phyloP scores from a whole-genome alignment of 2,888 invertebrate species.

The Lacanobia oleracea region DNA sequence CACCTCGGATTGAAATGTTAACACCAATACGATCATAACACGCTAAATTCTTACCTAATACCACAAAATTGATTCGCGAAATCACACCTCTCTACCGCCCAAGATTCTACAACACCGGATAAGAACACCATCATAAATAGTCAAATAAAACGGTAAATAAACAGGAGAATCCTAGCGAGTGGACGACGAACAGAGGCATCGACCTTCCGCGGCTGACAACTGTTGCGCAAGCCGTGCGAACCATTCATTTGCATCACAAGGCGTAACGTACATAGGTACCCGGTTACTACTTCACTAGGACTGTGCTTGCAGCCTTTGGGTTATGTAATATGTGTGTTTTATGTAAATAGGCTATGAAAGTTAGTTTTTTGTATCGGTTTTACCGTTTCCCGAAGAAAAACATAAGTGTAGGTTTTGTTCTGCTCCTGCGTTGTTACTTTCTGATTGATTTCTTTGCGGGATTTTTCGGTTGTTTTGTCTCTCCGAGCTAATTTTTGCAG shows the following conservation, averaged over 20 bases:
- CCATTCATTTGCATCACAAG: conserved; percentile 70
- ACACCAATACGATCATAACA: neutral
- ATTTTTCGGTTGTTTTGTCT: neutral
- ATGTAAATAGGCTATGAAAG: conserved; percentile 32
- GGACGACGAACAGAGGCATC: conserved; percentile 65
- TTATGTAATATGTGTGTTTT: conserved; percentile 49
- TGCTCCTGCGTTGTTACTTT: neutral
- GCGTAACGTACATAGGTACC: conserved; percentile 61
- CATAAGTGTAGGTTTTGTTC: neutral
- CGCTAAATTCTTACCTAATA: conserved; percentile 13
- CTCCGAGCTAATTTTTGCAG: neutral
- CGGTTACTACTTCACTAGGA: conserved; percentile 43
- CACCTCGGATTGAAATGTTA: no score
- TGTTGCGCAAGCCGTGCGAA: conserved; percentile 68
- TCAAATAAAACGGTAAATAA: conserved; percentile 50
- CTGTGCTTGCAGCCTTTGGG: conserved; percentile 30
- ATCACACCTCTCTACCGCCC: conserved; percentile 8
- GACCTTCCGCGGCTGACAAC: conserved; percentile 64
- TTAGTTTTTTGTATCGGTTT: conserved; percentile 25
- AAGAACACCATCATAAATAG: conserved; percentile 11
- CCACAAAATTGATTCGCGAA: neutral
- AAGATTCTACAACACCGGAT: conserved; percentile 12
- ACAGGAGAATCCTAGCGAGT: conserved; percentile 49
- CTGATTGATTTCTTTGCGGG: neutral
- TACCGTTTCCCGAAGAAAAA: neutral